phyloP scores from a whole-genome alignment of 2,797 vertebrate species.

The Jordanella pulchra region DNA sequence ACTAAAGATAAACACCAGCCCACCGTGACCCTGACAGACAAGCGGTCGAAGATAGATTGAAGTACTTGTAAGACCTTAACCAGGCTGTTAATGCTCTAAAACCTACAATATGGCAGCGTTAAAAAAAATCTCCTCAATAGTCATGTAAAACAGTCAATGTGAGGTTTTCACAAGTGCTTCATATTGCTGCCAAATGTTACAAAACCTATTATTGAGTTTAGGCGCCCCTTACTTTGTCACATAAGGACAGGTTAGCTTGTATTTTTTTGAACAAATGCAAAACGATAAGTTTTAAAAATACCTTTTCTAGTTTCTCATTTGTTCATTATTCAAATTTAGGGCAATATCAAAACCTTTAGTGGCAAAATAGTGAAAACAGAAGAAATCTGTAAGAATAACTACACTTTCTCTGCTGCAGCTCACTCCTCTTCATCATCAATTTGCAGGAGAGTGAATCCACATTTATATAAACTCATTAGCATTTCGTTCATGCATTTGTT shows the following conservation, averaged over 20 bases:
- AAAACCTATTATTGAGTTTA: neutral
- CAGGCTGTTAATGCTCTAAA: no score
- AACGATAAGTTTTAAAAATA: neutral
- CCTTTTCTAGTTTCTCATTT: neutral
- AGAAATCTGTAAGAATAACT: neutral
- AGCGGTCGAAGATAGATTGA: no score
- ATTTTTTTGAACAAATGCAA: neutral
- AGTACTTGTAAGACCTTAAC: no score
- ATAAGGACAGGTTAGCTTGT: neutral
- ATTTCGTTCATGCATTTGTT: conserved; percentile 43
- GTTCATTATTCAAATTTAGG: neutral
- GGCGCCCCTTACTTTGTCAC: neutral
- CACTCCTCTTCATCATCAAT: conserved; percentile 30
- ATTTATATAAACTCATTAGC: conserved; percentile 60
- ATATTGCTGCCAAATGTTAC: neutral
- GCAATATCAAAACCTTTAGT: neutral
- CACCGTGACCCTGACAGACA: no score
- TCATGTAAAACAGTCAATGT: neutral
- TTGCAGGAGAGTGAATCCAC: conserved; percentile 31
- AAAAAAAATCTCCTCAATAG: no score
- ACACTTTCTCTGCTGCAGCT: neutral
- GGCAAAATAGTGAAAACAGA: neutral
- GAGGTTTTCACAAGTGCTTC: neutral
- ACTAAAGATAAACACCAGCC: no score
- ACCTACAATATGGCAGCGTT: no score